A percentile compares a stretch with the other conserved stretches of the same genome.
phyloP scores from a whole-genome alignment of 2,888 invertebrate species.

The Acleris literana region DNA sequence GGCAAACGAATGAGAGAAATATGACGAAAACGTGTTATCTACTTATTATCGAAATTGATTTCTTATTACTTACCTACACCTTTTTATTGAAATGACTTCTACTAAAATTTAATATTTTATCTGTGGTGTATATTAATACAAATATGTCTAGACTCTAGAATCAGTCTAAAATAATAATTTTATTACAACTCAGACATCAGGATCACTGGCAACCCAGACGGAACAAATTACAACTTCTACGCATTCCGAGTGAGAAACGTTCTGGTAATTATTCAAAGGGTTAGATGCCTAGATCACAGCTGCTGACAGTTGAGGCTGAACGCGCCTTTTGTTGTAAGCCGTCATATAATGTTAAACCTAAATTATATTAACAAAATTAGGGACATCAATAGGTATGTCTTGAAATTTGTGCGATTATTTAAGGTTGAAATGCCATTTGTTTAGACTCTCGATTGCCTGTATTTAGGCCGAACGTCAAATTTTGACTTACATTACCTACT shows the following conservation, averaged over 20 bases:
- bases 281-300: conserved; percentile 54
- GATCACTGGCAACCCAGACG: conserved; percentile 48
- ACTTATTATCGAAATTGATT: not conserved
- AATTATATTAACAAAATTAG: too few relatives aligned
- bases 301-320: conserved; percentile 51
- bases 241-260: conserved; percentile 55
- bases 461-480: too few relatives aligned
- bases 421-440: too few relatives aligned
- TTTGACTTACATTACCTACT: too few relatives aligned
- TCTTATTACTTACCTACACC: not conserved
- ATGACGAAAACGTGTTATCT: not conserved
- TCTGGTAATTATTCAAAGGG: conserved; percentile 55
- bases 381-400: too few relatives aligned
- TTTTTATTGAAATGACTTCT: not conserved
- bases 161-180: conserved; percentile 17
- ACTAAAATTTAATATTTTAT: not conserved
- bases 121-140: too few relatives aligned
- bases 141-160: too few relatives aligned
- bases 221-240: conserved; percentile 55
- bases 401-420: too few relatives aligned
- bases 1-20: not conserved
- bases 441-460: too few relatives aligned
- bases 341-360: too few relatives aligned
- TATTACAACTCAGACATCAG: conserved; percentile 36
- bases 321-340: conserved; percentile 37